A percentile compares a stretch with the other conserved stretches of the same genome.
Evolutionary conservation across 2,797 vertebrate genomes (phyloP).

Genomic region (Hydrophis major): DNA sequence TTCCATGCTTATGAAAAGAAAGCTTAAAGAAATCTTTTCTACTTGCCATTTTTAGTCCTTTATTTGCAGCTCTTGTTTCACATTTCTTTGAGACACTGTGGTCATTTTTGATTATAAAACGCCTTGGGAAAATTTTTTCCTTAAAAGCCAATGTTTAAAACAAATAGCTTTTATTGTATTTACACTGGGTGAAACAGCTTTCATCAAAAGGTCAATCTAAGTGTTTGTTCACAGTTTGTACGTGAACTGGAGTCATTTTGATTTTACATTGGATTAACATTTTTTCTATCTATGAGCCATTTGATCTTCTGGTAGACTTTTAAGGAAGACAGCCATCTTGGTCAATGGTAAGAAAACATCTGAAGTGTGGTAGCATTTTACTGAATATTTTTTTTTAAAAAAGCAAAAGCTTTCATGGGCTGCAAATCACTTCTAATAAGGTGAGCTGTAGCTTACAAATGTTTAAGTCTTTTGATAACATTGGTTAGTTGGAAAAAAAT

Average conservation of each 20-base stretch:
- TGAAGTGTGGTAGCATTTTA: neutral
- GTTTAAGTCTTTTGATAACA: neutral
- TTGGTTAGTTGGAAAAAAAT: neutral
- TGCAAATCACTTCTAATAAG: neutral
- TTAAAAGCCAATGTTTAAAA: neutral
- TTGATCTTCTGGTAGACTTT: neutral
- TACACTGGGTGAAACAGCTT: neutral
- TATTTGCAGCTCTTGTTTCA: neutral
- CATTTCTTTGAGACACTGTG: neutral
- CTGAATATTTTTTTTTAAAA: neutral
- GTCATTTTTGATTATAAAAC: neutral
- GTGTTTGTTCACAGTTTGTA: neutral
- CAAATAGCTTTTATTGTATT: neutral
- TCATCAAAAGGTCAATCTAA: neutral
- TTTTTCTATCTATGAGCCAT: neutral
- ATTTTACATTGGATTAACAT: neutral
- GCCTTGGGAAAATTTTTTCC: neutral
- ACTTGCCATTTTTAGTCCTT: neutral
- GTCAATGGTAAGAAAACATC: neutral
- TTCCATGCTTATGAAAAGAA: neutral
- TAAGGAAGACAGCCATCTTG: neutral
- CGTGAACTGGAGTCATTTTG: conserved; percentile 3
- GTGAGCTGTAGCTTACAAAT: neutral
- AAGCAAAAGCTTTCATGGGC: neutral
- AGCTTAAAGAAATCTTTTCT: neutral